These are phyloP conservation scores for Scatophagus argus DNA, from an alignment of 2,113 vertebrate genomes.

Conservation along the genomic window DNA sequence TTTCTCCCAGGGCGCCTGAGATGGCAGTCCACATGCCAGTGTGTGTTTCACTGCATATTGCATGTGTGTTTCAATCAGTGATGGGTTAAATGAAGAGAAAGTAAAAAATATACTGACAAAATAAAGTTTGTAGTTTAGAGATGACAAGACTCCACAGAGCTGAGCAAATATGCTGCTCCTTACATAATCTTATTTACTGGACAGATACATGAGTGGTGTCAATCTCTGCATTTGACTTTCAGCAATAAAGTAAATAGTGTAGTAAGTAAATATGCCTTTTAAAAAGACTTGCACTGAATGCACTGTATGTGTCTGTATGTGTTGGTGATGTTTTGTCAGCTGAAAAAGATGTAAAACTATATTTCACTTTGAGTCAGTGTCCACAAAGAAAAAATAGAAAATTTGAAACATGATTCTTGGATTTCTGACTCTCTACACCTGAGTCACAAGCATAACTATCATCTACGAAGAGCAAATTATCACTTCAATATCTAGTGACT, in stretches of 20 bases:
- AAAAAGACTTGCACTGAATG: background rate
- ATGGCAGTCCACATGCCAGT: no score
- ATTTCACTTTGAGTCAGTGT: background rate
- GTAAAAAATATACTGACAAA: no score
- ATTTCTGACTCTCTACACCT: background rate
- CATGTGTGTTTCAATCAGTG: no score
- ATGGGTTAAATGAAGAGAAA: no score
- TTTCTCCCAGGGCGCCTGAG: no score
- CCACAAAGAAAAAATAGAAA: no score
- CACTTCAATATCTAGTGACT: background rate
- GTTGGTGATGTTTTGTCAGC: background rate
- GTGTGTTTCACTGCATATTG: no score
- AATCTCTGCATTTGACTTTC: background rate
- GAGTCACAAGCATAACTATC: background rate
- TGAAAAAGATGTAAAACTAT: background rate
- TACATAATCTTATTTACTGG: background rate
- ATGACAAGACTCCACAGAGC: background rate
- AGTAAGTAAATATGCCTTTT: constrained; percentile 1
- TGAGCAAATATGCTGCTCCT: background rate
- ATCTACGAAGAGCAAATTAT: background rate
- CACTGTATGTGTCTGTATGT: background rate
- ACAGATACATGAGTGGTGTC: background rate
- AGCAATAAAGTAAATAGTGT: background rate
- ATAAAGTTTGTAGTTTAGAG: no score
- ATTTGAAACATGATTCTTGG: background rate